Evolutionary conservation across 2,888 invertebrate species (phyloP).

Genomic region (Autographa pulchrina): DNA sequence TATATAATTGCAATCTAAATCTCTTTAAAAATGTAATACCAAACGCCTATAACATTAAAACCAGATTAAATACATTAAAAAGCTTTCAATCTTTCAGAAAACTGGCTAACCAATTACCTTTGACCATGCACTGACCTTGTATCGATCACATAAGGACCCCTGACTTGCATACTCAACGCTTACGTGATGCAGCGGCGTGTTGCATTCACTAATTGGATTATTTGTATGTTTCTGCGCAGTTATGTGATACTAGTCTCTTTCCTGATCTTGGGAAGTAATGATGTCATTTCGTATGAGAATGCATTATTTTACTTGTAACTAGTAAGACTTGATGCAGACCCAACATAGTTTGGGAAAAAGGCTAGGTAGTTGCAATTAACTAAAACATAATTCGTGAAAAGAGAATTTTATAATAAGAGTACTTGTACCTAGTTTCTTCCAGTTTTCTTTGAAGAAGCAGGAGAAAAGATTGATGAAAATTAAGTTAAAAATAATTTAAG

Average conservation of each 20-base stretch:
- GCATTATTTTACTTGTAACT: no score
- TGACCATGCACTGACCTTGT: slow-evolving; percentile 30
- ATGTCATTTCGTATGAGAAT: slow-evolving; percentile 36
- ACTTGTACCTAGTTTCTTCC: background rate
- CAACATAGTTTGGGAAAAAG: no score
- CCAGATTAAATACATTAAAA: no score
- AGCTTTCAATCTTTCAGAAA: background rate
- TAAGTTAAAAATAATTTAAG: no score
- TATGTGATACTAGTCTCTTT: slow-evolving; percentile 18
- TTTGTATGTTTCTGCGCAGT: slow-evolving; percentile 35
- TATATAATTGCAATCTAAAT: no score
- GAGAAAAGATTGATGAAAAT: no score
- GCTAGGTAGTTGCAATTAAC: background rate
- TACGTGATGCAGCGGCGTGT: slow-evolving; percentile 38
- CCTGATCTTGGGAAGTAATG: slow-evolving; percentile 17
- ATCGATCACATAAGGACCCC: slow-evolving; percentile 27
- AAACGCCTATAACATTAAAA: no score
- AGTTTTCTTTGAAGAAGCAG: background rate
- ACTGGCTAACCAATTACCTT: no score
- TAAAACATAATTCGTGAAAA: no score
- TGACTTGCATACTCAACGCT: slow-evolving; percentile 15
- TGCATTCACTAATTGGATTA: slow-evolving; percentile 56
- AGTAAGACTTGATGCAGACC: no score
- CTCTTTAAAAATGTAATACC: no score
- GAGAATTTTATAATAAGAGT: slow-evolving; percentile 17